Evolutionary conservation across 1,140 invertebrate genomes (phyloP), one percentile per base, ranked within the genome.

Genomic region (Nebria ingens): DNA sequence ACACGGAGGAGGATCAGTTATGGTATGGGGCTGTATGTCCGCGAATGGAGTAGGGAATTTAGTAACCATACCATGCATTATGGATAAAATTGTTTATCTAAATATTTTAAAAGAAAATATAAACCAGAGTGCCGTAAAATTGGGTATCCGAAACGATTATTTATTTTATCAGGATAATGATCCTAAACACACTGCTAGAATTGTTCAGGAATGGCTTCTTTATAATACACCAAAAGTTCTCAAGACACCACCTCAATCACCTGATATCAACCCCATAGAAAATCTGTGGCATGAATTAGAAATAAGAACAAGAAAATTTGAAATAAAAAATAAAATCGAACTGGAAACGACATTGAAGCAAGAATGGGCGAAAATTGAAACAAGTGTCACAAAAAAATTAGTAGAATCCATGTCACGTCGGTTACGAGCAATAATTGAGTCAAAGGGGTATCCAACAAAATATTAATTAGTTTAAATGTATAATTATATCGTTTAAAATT

Each of bases 121-220:
- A 50, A 2, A 17, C 9, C 1, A 1, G 2, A 20, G 20, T 12
- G 12, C 12, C 6, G 13, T 11, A n/a, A 40, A 55, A 53, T 51
- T 53, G n/a, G 54, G n/a, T n/a, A 19, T 53, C 12, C 22, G 51
- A 21, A 40, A 20, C 2, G 6, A n/a, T 54, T 52, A 34, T 55
- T 6, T 4, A 49, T 49, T 19, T 42, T 1, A 25, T 55, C 21
- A 19, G 15, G 17, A 25, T 21, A 34, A 54, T 56, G 9, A 45
- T 45, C 22, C 19, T 42, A 42, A 42, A 13, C 2, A 55, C 19
- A 11, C 17, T 6, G 15, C 17, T 2, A n/a, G 29, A 15, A 53
- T n/a, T 53, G 17, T 22, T 23, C 4, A 13, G 13, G 25, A 29
- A 29, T 29, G 25, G 25, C 25, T 29, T 29, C 25, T 29, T 13